A percentile compares a stretch with the other conserved stretches of the same genome.
These are phyloP conservation scores for Phortica variegata DNA, from an alignment of 1,140 invertebrate genomes.

Conservation along the genomic window DNA sequence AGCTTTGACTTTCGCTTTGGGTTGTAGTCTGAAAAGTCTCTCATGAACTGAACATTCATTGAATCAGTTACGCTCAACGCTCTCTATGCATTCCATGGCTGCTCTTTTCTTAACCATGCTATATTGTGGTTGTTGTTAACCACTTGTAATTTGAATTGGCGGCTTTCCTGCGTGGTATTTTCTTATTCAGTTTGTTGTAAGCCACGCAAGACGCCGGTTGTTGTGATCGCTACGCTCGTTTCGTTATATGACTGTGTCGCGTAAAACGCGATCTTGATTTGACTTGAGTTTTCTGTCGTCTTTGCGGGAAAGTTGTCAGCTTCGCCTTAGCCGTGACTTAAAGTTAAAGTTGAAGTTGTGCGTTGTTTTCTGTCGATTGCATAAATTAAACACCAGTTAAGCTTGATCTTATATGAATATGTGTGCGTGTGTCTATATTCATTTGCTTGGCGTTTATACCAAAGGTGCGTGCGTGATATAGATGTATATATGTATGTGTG, in stretches of 20 bases:
- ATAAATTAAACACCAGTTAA: not conserved
- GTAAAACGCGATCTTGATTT: too few relatives aligned
- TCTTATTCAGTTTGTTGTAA: constrained; percentile 35
- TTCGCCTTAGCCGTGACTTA: too few relatives aligned
- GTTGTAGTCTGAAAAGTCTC: not conserved
- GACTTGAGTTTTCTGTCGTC: constrained; percentile 2
- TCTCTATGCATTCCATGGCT: constrained; percentile 7
- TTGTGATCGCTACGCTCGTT: not conserved
- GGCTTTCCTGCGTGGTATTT: constrained; percentile 14
- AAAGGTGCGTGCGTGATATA: constrained; percentile 14
- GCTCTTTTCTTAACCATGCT: not conserved
- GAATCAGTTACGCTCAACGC: constrained; percentile 11
- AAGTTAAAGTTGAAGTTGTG: not conserved
- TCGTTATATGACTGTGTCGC: not conserved
- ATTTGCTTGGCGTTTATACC: constrained; percentile 6
- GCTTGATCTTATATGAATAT: too few relatives aligned
- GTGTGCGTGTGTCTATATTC: not conserved
- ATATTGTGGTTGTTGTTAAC: constrained; percentile 10
- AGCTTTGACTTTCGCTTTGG: not conserved
- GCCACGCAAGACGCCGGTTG: constrained; percentile 38
- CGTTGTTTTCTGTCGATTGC: constrained; percentile 2
- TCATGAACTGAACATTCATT: not conserved
- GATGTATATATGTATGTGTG: constrained; percentile 3
- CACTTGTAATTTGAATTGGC: constrained; percentile 21
- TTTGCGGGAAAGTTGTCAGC: too few relatives aligned